Conservation (phyloP, 2,888 invertebrate species). For the Catocala fraxini region DNA sequence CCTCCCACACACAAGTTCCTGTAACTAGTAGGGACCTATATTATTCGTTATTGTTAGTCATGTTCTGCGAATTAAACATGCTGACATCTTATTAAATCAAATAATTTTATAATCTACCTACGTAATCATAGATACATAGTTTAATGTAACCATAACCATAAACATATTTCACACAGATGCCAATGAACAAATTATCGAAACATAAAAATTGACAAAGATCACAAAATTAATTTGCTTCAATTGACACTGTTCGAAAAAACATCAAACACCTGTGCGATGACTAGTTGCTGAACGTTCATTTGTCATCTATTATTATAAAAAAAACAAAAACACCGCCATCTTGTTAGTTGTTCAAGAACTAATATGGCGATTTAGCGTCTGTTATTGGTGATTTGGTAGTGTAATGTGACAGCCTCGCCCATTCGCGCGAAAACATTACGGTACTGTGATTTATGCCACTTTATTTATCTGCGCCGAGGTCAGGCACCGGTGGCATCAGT, state of each 20-base stretch:
- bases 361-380: slow-evolving; percentile 8
- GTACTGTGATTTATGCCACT: slow-evolving; percentile 57
- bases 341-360: slow-evolving; percentile 7
- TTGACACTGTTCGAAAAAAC: slow-evolving; percentile 2
- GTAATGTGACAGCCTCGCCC: slow-evolving; percentile 25
- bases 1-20: too few relatives aligned
- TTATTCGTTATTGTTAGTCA: too few relatives aligned
- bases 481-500: slow-evolving; percentile 32
- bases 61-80: too few relatives aligned
- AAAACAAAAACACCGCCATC: slow-evolving; percentile 15
- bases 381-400: slow-evolving; percentile 17
- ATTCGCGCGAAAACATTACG: slow-evolving; percentile 54
- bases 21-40: too few relatives aligned
- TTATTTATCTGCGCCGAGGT: slow-evolving; percentile 38
- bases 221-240: not conserved
- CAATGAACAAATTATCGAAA: too few relatives aligned
- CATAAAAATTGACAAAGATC: slow-evolving; percentile 7
- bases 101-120: too few relatives aligned
- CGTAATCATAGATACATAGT: too few relatives aligned
- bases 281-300: not conserved
- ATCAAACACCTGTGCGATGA: slow-evolving; percentile 10
- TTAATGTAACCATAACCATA: too few relatives aligned
- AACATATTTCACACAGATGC: too few relatives aligned
- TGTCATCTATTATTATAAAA: slow-evolving; percentile 4
- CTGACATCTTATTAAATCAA: too few relatives aligned